phyloP scores from a whole-genome alignment of 2,113 vertebrate species.

The Hylia prasina region DNA sequence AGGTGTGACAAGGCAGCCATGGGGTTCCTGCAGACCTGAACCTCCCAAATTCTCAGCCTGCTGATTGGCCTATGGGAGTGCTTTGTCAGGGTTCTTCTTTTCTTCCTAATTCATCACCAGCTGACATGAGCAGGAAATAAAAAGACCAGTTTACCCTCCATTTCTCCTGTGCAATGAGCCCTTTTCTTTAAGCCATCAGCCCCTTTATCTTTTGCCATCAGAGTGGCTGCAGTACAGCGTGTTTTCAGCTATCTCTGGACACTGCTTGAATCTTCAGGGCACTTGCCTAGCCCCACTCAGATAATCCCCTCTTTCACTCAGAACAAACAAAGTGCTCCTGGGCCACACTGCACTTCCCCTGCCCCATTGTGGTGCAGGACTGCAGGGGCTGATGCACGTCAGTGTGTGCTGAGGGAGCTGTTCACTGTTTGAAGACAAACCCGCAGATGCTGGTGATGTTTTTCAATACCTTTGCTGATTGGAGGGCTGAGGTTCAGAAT shows the following conservation, averaged over 20 bases:
- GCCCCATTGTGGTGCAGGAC: neutral
- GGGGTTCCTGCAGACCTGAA: neutral
- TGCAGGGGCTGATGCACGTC: conserved; percentile 19
- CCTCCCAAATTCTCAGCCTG: neutral
- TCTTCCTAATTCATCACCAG: conserved; percentile 68
- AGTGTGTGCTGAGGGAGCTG: neutral
- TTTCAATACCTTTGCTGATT: neutral
- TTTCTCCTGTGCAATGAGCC: conserved; percentile 59
- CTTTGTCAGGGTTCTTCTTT: neutral
- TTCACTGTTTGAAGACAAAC: conserved; percentile 16
- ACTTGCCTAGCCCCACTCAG: neutral
- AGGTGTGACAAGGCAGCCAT: neutral
- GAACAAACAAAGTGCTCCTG: neutral
- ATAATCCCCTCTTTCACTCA: conserved; percentile 22
- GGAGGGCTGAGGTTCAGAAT: neutral
- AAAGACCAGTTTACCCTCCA: conserved; percentile 34
- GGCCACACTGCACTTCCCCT: neutral
- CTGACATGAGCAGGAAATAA: conserved; percentile 59
- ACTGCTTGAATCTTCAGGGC: conserved; percentile 31
- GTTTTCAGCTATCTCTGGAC: conserved; percentile 67
- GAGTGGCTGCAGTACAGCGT: conserved; percentile 59
- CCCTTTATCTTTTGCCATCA: conserved; percentile 60
- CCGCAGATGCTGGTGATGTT: neutral
- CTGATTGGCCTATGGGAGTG: neutral
- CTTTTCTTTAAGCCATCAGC: conserved; percentile 44